Conservation (phyloP, 2,888 invertebrate species). For the Dasysyrphus tricinctus region DNA sequence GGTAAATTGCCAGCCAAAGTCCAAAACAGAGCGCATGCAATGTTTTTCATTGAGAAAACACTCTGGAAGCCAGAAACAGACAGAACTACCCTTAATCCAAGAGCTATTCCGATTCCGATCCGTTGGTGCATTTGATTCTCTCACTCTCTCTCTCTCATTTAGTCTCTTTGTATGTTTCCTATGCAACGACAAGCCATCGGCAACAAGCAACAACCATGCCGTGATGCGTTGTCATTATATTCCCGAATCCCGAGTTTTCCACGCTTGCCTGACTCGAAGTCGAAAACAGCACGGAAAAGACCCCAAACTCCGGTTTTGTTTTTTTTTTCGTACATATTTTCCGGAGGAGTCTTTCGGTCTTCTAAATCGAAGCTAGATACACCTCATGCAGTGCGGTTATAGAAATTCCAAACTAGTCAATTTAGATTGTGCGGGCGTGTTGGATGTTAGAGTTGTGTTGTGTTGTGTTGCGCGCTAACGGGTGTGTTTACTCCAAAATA, state of each 20-base stretch:
- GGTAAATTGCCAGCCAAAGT: neutral
- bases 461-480: constrained; percentile 32
- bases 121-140: constrained; percentile 8
- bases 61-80: neutral
- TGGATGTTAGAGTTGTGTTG: constrained; percentile 45
- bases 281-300: constrained; percentile 41
- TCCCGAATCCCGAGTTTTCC: constrained; percentile 55
- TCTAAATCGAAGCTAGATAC: constrained; percentile 44
- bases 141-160: neutral
- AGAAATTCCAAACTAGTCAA: constrained; percentile 64
- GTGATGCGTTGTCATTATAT: constrained; percentile 15
- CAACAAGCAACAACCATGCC: constrained; percentile 15
- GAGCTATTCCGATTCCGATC: constrained; percentile 6
- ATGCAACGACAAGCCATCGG: constrained; percentile 7
- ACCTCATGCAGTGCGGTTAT: constrained; percentile 65
- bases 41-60: constrained; percentile 6
- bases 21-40: constrained; percentile 62
- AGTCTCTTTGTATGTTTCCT: neutral
- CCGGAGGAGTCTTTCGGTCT: constrained; percentile 45
- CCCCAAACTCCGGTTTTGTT: constrained; percentile 34
- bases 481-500: constrained; percentile 21
- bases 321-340: neutral
- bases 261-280: constrained; percentile 58
- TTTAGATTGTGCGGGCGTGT: constrained; percentile 71
- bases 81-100: constrained; percentile 43